phyloP scores from a whole-genome alignment of 2,888 invertebrate species.

The Rhingia rostrata region DNA sequence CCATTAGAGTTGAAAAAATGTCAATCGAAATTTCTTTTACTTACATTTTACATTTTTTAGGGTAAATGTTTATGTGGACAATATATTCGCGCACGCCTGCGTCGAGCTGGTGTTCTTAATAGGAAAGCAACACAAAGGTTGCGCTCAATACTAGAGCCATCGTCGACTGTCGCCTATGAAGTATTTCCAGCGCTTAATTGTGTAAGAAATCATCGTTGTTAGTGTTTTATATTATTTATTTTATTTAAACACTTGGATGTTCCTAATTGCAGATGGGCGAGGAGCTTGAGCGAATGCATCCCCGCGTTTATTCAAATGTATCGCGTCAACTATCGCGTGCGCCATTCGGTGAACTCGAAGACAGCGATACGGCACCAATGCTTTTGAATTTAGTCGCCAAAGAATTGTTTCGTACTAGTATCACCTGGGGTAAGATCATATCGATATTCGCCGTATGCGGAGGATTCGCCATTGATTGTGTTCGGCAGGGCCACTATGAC shows the following conservation, averaged over 20 bases:
- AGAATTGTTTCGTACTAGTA: slow-evolving; percentile 87
- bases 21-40: not conserved
- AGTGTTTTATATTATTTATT: not conserved
- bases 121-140: slow-evolving; percentile 89
- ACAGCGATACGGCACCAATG: slow-evolving; percentile 83
- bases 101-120: slow-evolving; percentile 89
- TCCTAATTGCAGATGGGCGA: slow-evolving; percentile 84
- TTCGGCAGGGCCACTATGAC: slow-evolving; percentile 90
- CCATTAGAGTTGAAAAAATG: no score
- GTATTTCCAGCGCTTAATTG: slow-evolving; percentile 87
- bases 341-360: slow-evolving; percentile 85
- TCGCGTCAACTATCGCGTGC: slow-evolving; percentile 89
- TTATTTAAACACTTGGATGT: slow-evolving; percentile 61
- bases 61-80: slow-evolving; percentile 90
- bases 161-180: slow-evolving; percentile 84
- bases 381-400: slow-evolving; percentile 88
- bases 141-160: slow-evolving; percentile 85
- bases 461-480: slow-evolving; percentile 91
- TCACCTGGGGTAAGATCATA: slow-evolving; percentile 91
- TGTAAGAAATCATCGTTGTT: slow-evolving; percentile 80
- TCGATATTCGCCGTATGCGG: slow-evolving; percentile 93
- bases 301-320: slow-evolving; percentile 89
- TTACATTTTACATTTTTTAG: slow-evolving; percentile 76
- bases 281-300: slow-evolving; percentile 91
- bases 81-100: slow-evolving; percentile 89